Conservation (phyloP, 2,888 invertebrate species). For the Helobdella robusta region DNA sequence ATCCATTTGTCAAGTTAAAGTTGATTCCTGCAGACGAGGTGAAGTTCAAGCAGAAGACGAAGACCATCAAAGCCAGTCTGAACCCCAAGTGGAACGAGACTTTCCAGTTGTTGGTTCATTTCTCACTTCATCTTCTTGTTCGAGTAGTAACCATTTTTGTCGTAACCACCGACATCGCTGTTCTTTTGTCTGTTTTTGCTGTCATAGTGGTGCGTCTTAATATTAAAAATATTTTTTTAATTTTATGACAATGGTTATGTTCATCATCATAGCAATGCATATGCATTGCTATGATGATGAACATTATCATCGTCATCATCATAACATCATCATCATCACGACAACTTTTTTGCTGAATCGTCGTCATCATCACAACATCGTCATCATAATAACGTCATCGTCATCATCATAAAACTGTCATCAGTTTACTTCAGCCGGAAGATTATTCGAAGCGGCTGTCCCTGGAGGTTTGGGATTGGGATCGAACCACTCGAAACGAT, state of each 20-base stretch:
- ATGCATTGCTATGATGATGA: too few relatives aligned
- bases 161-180: too few relatives aligned
- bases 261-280: too few relatives aligned
- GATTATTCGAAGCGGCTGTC: slow-evolving; percentile 90
- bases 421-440: slow-evolving; percentile 51
- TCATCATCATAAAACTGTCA: neutral
- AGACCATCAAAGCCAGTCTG: slow-evolving; percentile 82
- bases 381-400: too few relatives aligned
- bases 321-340: too few relatives aligned
- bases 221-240: too few relatives aligned
- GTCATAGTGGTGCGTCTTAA: too few relatives aligned
- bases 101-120: slow-evolving; percentile 68
- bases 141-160: neutral
- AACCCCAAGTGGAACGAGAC: slow-evolving; percentile 98
- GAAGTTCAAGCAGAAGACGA: slow-evolving; percentile 72
- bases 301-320: too few relatives aligned
- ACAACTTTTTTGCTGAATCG: too few relatives aligned
- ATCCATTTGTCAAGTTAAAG: slow-evolving; percentile 97
- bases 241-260: too few relatives aligned
- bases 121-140: neutral
- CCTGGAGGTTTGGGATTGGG: slow-evolving; percentile 99
- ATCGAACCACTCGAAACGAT: slow-evolving; percentile 94
- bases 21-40: slow-evolving; percentile 64
- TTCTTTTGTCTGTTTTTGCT: too few relatives aligned
- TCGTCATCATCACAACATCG: too few relatives aligned